Evolutionary conservation across 2,113 vertebrate genomes (phyloP).

Genomic region (Amia ocellicauda): DNA sequence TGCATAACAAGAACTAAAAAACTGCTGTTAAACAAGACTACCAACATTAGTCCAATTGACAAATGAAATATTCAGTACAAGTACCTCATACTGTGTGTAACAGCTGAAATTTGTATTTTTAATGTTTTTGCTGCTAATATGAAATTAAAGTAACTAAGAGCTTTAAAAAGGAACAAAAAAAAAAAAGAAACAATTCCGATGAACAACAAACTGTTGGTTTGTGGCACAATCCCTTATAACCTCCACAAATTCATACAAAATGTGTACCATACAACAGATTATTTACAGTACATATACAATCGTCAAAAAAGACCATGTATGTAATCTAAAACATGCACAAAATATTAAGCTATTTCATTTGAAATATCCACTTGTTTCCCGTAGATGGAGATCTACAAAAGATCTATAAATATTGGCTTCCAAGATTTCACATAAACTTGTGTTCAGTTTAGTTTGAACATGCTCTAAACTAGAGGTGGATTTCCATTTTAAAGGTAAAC

Average conservation of each 20-base stretch:
- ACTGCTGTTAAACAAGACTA: no score
- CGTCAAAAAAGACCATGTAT: conserved; percentile 65
- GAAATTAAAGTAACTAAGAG: no score
- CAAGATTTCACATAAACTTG: conserved; percentile 34
- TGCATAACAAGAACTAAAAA: no score
- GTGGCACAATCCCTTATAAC: conserved; percentile 39
- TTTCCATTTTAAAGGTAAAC: neutral
- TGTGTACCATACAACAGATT: conserved; percentile 59
- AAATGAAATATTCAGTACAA: no score
- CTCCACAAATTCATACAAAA: conserved; percentile 37
- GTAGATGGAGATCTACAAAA: conserved; percentile 54
- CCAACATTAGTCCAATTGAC: no score
- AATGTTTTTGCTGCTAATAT: no score
- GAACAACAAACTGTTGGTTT: conserved; percentile 43
- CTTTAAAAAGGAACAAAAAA: conserved; percentile 24
- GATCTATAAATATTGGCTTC: conserved; percentile 64
- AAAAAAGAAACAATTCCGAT: conserved; percentile 40
- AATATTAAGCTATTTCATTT: conserved; percentile 64
- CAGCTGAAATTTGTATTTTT: neutral
- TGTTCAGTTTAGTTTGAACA: neutral
- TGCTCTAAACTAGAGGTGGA: neutral
- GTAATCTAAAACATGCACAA: conserved; percentile 60
- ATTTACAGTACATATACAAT: conserved; percentile 76
- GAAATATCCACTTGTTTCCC: conserved; percentile 63
- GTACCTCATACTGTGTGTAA: neutral